Base-by-base conservation (phyloP, 2,113 vertebrate species). In the Tenebrosternarchus preto region DNA sequence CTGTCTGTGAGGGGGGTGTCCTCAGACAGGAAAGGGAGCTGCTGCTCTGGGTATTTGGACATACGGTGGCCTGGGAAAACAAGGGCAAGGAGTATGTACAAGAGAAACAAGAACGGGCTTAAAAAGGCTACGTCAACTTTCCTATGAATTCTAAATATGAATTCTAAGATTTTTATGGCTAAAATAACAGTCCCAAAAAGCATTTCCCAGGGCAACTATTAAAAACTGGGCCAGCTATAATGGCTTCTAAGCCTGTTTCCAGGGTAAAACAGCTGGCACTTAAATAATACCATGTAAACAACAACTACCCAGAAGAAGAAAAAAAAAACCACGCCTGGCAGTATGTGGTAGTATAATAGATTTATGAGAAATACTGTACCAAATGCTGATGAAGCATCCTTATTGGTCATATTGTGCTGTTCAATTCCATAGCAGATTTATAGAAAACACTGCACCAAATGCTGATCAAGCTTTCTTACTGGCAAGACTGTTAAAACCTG, bases 1-100 rank as follows among this genome's bases (percentile, higher is more conserved):
- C 39, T 77, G 68, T 61, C n/a, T 43, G 22, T 57, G 57, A 76
- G 43, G 19, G 53, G 17, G 77, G 39, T 81, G 74, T 73, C 61
- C 29, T 81, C 77, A 59, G 33, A 71, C 68, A 81, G 82, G 82
- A 82, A 86, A 82, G 33, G 46, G 31, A 36, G 72, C 50, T 69
- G 57, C 74, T 67, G 57, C n/a, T 61, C 59, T 19, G 63, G 57
- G 73, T 55, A 61, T 31, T 64, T 60, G 17, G 71, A 74, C 15
- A 67, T 64, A 16, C 31, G 12, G 59, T 67, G 61, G 31, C 25
- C 33, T 72, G 64, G 59, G 60, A n/a, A 66, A 77, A 53, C 8
- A 59, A 17, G 11, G 4, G 46, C n/a, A 66, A 55, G 24, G 57
- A 36, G 33, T 36, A 33, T 20, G 4, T 24, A 24, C 12, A 33